Conservation (phyloP, 2,888 invertebrate genomes). For the Plebejus argus region DNA sequence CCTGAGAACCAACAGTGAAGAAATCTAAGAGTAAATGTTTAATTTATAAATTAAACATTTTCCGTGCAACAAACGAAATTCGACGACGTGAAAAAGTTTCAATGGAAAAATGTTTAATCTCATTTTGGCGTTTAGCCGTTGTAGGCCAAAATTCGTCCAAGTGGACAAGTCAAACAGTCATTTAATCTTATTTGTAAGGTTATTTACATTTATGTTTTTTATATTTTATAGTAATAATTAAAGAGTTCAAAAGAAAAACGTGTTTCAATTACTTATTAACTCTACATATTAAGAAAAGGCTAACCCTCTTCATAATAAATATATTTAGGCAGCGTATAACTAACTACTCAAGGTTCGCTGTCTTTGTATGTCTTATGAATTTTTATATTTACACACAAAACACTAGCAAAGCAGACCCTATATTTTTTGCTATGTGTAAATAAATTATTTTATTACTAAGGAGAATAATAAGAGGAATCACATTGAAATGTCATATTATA, state of each 20-base stretch:
- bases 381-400: no score
- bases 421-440: no score
- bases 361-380: no score
- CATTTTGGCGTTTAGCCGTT: neutral
- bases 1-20: slow-evolving; percentile 44
- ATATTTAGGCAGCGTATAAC: neutral
- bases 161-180: neutral
- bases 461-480: no score
- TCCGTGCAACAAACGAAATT: neutral
- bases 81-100: neutral
- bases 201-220: slow-evolving; percentile 9
- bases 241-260: neutral
- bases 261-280: neutral
- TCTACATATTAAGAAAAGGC: neutral
- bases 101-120: neutral
- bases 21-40: neutral
- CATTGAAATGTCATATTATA: neutral
- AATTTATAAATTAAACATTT: neutral
- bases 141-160: neutral
- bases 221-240: neutral
- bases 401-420: no score
- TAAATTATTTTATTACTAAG: no score
- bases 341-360: neutral
- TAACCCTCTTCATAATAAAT: neutral
- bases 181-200: neutral